Evolutionary conservation across 2,888 invertebrate species (phyloP), one percentile per base, ranked within the genome.

Genomic region (Adelognathus sp.): DNA sequence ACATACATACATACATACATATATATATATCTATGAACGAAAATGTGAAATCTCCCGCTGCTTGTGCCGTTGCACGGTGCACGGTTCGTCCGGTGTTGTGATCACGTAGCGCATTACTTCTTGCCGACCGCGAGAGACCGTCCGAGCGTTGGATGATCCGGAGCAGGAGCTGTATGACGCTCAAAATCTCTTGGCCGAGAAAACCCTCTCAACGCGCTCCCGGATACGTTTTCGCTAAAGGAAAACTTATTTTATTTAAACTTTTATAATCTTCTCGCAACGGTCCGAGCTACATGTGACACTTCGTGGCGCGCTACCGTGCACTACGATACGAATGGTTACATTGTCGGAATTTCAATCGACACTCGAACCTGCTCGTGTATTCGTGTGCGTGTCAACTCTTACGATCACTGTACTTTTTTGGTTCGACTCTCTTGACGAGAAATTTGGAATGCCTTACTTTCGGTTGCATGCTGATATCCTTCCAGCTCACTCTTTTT

Each of bases 171-270:
- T 54, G 29, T 54, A 29, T 29, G 36, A 11, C 33, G 31, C 36
- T 1, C 61, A 29, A 41, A 63, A 46, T 31, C 21, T 56, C 54
- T 61, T 18, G n/a, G 44, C 60, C 50, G 46, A 29, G 29, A 36
- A 71, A 74, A 64, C 16, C 29, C 29, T 24, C n/a, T 24, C 41
- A 75, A 24, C 31, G n/a, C n/a, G n/a, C n/a, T n/a, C 36, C 52
- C 54, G 41, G 4, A 27, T 44, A 46, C 63, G 44, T 76, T 61
- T 74, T 54, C 31, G 16, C 54, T 50, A 71, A 61, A 24, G 66
- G 24, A 33, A 85, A 90, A 89, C 87, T 89, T 88, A 87, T 88
- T 88, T 89, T 90, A 89, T 88, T 86, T 86, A 87, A 89, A 90
- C 83, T 90, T 89, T 88, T 82, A 80, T 84, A 83, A 81, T 85